Evolutionary conservation across 2,888 invertebrate genomes (phyloP).

Genomic region (Pterostichus madidus): DNA sequence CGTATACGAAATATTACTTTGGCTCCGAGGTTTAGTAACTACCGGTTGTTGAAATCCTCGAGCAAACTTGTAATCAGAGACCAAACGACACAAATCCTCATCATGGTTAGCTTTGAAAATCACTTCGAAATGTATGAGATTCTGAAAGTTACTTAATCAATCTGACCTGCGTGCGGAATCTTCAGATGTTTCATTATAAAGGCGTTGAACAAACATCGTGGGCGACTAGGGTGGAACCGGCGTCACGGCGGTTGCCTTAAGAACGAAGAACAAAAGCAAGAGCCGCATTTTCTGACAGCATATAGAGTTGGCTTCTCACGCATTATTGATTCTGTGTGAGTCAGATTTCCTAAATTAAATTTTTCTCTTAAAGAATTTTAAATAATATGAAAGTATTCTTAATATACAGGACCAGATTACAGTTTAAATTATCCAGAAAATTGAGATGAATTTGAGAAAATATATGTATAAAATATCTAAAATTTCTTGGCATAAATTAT

Average conservation of each 20-base stretch:
- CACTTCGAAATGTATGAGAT: constrained; percentile 41
- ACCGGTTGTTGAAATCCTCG: too few relatives aligned
- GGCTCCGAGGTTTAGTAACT: too few relatives aligned
- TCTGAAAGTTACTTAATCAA: constrained; percentile 34
- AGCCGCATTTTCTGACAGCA: constrained; percentile 8
- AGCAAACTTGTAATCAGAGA: background rate
- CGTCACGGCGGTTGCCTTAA: constrained; percentile 8
- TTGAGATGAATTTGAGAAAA: too few relatives aligned
- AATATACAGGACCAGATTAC: background rate
- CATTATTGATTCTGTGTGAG: constrained; percentile 9
- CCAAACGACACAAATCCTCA: background rate
- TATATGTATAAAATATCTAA: too few relatives aligned
- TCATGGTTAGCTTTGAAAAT: constrained; percentile 12
- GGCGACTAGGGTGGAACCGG: background rate
- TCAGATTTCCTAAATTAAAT: constrained; percentile 19
- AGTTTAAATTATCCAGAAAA: too few relatives aligned
- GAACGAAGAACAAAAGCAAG: constrained; percentile 6
- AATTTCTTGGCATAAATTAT: too few relatives aligned
- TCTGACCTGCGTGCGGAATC: constrained; percentile 8
- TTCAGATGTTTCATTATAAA: constrained; percentile 42
- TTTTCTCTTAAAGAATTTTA: constrained; percentile 46
- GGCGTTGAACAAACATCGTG: constrained; percentile 18
- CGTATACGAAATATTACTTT: too few relatives aligned
- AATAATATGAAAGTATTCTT: constrained; percentile 13
- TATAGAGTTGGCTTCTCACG: background rate